Base-by-base conservation (phyloP, 2,797 vertebrate species). In the Adelosebastes latens region DNA sequence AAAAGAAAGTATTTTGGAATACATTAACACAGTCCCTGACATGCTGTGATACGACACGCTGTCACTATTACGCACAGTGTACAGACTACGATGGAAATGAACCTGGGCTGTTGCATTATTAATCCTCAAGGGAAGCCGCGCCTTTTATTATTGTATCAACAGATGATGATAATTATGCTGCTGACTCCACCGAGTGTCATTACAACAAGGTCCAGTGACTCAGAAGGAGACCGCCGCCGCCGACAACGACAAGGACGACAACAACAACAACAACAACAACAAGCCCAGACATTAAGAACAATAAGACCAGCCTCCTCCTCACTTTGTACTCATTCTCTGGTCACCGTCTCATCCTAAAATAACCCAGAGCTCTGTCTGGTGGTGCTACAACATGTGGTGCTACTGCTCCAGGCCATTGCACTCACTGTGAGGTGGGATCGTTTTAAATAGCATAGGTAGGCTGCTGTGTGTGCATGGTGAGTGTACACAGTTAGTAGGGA, bases 281-380 rank as follows among this genome's bases (percentile, higher is more conserved):
- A 71, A 77, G 46, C 9, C 22, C 16, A 84, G 65, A 76, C 53
- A 63, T 25, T n/a, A 36, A 69, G 27, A 76, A 63, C 25, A 65
- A 63, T 73, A 59, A 14, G 20, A 25, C 58, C 10, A 27, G 18
- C 29, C 16, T 56, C 63, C 42, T 55, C 20, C 2, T 65, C 9
- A 18, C 10, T 18, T n/a, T 60, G 11, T 11, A 25, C 5, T 72
- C 65, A 29, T 24, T 13, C 64, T 49, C 11, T 53, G 18, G 52
- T 72, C 66, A 46, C 63, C 11, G 29, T 79, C 73, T 84, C 34
- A 18, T 18, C 13, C 70, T 78, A 60, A 76, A 72, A 75, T 77
- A 83, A 25, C 8, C 4, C 36, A 8, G 29, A 22, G 55, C 46
- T 82, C 27, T 25, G 29, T 49, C 24, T 64, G 36, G 1, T 18